These are phyloP conservation scores for Equus quagga DNA, from an alignment of 2,113 vertebrate genomes.

Conservation along the genomic window DNA sequence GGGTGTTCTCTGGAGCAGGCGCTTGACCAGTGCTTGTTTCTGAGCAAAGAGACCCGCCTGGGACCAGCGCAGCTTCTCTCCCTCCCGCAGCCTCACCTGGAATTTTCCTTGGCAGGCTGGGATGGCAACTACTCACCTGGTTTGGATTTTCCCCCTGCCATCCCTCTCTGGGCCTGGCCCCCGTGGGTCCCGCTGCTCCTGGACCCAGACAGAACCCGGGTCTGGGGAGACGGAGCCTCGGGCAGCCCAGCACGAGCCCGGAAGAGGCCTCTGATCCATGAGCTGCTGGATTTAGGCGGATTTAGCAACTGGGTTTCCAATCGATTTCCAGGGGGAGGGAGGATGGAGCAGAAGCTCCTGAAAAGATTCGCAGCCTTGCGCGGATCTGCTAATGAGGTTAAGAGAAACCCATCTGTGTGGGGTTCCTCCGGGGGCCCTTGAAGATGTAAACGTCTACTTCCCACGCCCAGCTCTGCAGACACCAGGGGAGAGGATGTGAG, in stretches of 20 bases:
- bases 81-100: rapidly evolving
- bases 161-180: neutral
- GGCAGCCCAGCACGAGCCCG: neutral
- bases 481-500: no score
- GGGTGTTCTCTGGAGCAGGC: neutral
- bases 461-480: neutral
- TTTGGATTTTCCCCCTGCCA: neutral
- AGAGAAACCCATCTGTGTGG: slow-evolving; percentile 24
- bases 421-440: neutral
- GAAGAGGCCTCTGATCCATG: neutral
- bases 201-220: rapidly evolving
- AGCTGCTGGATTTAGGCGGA: neutral
- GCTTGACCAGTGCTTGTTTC: neutral
- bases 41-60: neutral
- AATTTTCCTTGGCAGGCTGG: neutral
- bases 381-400: neutral
- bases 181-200: neutral
- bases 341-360: neutral
- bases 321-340: slow-evolving; percentile 20
- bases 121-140: no score
- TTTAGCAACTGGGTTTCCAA: slow-evolving; percentile 32
- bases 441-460: neutral
- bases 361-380: neutral
- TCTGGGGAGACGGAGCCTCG: neutral
- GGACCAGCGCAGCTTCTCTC: neutral